Percentiles rank a stretch among this genome's conserved stretches.
phyloP scores from a whole-genome alignment of 2,797 vertebrate genomes.

The Taeniopygia guttata region DNA sequence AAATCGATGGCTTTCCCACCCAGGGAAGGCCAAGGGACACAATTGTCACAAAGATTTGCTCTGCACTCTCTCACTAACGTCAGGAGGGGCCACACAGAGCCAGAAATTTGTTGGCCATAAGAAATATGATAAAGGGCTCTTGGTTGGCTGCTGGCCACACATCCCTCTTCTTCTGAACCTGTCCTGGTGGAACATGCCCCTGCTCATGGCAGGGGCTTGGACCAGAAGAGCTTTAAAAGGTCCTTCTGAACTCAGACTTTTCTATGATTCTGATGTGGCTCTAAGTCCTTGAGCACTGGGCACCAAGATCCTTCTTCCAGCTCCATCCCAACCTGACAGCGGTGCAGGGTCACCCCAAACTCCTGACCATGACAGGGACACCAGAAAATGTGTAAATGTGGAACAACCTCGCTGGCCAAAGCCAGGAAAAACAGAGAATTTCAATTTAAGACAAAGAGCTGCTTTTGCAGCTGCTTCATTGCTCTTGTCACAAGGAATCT shows the following conservation, averaged over 20 bases:
- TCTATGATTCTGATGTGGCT: not conserved
- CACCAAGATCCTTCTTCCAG: not conserved
- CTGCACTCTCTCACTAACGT: not conserved
- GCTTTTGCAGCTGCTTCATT: conserved; percentile 5
- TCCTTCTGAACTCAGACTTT: not conserved
- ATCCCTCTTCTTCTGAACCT: not conserved
- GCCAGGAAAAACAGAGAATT: not conserved
- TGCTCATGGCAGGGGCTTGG: not conserved
- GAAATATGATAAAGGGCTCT: not conserved
- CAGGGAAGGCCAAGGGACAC: not conserved
- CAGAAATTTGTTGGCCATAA: not conserved
- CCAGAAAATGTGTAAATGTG: not conserved
- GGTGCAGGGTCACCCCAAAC: not conserved
- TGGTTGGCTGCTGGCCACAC: not conserved
- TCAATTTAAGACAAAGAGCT: not conserved
- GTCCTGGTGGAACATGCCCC: not conserved
- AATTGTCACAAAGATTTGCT: not conserved
- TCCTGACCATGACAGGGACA: not conserved
- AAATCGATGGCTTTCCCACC: not conserved
- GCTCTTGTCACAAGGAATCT: conserved; percentile 47
- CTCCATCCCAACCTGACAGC: not conserved
- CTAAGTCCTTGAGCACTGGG: not conserved
- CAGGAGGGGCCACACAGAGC: not conserved
- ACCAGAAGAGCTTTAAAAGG: not conserved
- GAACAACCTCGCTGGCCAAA: not conserved